phyloP scores from a whole-genome alignment of 1,140 invertebrate species.

The Scaptodrosophila lebanonensis region DNA sequence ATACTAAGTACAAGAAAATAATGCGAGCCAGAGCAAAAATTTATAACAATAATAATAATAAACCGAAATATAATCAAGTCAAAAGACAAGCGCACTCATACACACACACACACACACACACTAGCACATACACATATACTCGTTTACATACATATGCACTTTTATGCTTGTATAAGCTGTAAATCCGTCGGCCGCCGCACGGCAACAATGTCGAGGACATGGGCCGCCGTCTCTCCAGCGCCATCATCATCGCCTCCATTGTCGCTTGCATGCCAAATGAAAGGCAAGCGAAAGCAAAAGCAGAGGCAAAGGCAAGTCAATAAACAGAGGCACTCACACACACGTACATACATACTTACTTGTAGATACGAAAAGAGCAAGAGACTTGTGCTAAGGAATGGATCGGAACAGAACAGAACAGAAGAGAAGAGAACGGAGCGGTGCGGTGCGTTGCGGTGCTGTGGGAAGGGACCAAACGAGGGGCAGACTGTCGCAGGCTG shows the following conservation, averaged over 20 bases:
- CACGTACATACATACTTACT: no score
- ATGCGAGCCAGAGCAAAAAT: slow-evolving; percentile 25
- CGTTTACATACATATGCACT: not conserved
- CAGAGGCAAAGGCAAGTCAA: slow-evolving; percentile 25
- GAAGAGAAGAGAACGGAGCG: no score
- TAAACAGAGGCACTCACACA: no score
- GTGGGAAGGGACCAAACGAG: no score
- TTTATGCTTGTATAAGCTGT: slow-evolving; percentile 21
- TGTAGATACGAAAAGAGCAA: no score
- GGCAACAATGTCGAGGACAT: slow-evolving; percentile 34
- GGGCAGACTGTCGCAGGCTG: no score
- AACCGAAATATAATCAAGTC: slow-evolving; percentile 64
- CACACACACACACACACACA: slow-evolving; percentile 22
- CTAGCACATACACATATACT: not conserved
- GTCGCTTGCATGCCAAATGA: slow-evolving; percentile 32
- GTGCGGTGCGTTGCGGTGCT: no score
- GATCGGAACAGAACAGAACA: no score
- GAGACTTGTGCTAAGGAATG: no score
- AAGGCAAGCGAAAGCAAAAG: slow-evolving; percentile 36
- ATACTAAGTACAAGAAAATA: no score
- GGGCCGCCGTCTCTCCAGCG: not conserved
- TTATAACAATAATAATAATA: slow-evolving; percentile 61
- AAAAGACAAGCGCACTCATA: slow-evolving; percentile 29
- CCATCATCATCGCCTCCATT: no score
- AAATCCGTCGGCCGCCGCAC: slow-evolving; percentile 40